Conservation (phyloP, 2,797 vertebrate species). For the Paramormyrops hopkinsi region DNA sequence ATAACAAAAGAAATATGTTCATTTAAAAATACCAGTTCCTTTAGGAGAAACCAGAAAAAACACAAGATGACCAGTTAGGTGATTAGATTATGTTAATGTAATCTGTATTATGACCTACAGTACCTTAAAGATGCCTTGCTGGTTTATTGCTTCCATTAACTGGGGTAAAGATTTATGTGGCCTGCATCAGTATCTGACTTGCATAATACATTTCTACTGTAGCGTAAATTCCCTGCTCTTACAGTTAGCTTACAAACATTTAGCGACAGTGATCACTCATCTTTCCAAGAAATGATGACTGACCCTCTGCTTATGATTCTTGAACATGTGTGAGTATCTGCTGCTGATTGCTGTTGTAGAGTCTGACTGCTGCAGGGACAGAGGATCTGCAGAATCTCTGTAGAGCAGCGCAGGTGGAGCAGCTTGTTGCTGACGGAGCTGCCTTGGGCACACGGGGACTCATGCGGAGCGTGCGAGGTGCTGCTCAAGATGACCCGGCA, state of each 20-base stretch:
- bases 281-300: background rate
- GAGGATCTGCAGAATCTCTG: background rate
- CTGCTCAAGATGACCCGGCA: background rate
- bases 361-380: background rate
- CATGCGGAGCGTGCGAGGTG: background rate
- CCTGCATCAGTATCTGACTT: background rate
- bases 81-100: background rate
- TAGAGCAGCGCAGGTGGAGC: too few relatives aligned
- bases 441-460: background rate
- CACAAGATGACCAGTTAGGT: background rate
- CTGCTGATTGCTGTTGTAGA: background rate
- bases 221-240: background rate
- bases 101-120: background rate
- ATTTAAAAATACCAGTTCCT: background rate
- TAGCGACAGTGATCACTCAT: background rate
- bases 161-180: background rate
- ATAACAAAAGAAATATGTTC: background rate
- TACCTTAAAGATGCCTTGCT: background rate
- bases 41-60: background rate
- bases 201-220: background rate
- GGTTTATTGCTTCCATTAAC: background rate
- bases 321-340: background rate
- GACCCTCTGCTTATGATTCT: background rate
- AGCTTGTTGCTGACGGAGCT: background rate
- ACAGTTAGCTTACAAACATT: background rate